Evolutionary conservation across 2,888 invertebrate genomes (phyloP).

Genomic region (Bruchidius siliquastri): DNA sequence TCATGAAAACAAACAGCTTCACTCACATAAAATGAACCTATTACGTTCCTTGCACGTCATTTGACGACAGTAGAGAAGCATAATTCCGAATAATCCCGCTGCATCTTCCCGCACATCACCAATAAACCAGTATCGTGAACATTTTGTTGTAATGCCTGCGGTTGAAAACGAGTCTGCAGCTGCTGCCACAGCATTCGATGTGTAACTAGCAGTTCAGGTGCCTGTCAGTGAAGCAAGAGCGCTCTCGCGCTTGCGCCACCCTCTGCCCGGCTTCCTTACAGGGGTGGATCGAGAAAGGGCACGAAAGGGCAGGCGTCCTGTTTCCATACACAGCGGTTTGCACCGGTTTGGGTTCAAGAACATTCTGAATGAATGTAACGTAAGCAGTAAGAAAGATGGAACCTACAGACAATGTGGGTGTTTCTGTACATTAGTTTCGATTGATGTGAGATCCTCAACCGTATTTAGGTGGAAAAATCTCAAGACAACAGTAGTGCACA

Average conservation of each 20-base stretch:
- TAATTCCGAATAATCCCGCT: not conserved
- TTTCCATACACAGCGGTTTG: too few relatives aligned
- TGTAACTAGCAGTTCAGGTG: not conserved
- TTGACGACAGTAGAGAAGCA: not conserved
- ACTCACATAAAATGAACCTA: not conserved
- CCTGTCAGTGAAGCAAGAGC: not conserved
- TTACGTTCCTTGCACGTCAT: not conserved
- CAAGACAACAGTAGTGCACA: too few relatives aligned
- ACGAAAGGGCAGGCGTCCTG: too few relatives aligned
- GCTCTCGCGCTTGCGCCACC: not conserved
- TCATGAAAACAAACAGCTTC: not conserved
- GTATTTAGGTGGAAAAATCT: too few relatives aligned
- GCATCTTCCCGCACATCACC: not conserved
- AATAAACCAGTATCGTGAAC: not conserved
- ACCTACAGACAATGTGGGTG: too few relatives aligned
- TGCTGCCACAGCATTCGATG: not conserved
- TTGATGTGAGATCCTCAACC: too few relatives aligned
- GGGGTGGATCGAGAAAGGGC: not conserved
- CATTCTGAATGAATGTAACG: too few relatives aligned
- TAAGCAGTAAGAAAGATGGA: too few relatives aligned
- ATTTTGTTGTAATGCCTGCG: not conserved
- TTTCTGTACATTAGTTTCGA: too few relatives aligned
- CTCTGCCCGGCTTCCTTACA: not conserved
- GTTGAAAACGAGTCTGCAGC: not conserved
- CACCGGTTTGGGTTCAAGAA: too few relatives aligned